phyloP scores from a whole-genome alignment of 2,888 invertebrate species.

The Archaeoteleia sp. region DNA sequence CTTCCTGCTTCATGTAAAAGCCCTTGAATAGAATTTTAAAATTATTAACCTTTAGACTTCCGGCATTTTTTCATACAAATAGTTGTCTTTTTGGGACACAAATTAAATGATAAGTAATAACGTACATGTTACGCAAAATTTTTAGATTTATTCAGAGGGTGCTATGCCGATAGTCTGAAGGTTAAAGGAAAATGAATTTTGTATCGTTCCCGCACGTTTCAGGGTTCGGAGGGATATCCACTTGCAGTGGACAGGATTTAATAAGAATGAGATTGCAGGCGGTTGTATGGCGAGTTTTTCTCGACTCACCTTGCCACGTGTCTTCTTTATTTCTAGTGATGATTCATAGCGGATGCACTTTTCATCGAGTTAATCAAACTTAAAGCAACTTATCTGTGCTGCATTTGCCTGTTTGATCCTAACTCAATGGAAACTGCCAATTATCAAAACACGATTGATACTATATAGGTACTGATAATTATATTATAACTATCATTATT shows the following conservation, averaged over 20 bases:
- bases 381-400: constrained; percentile 7
- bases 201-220: constrained; percentile 24
- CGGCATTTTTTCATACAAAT: too few relatives aligned
- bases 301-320: constrained; percentile 36
- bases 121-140: too few relatives aligned
- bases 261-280: constrained; percentile 41
- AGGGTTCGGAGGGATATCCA: constrained; percentile 32
- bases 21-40: too few relatives aligned
- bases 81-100: too few relatives aligned
- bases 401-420: constrained; percentile 56
- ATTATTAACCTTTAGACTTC: too few relatives aligned
- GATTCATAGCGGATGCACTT: constrained; percentile 64
- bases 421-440: constrained; percentile 73
- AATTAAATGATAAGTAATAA: too few relatives aligned
- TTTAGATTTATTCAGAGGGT: too few relatives aligned
- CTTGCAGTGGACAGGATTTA: constrained; percentile 28
- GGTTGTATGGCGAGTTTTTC: constrained; percentile 31
- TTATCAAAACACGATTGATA: constrained; percentile 52
- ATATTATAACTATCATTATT: constrained; percentile 50
- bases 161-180: too few relatives aligned
- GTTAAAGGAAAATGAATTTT: too few relatives aligned
- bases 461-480: constrained; percentile 43
- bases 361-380: constrained; percentile 72
- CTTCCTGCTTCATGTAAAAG: constrained; percentile 1
- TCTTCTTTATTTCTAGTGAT: constrained; percentile 47